Evolutionary conservation across 2,113 vertebrate species (phyloP).

Genomic region (Eubucco bourcierii): DNA sequence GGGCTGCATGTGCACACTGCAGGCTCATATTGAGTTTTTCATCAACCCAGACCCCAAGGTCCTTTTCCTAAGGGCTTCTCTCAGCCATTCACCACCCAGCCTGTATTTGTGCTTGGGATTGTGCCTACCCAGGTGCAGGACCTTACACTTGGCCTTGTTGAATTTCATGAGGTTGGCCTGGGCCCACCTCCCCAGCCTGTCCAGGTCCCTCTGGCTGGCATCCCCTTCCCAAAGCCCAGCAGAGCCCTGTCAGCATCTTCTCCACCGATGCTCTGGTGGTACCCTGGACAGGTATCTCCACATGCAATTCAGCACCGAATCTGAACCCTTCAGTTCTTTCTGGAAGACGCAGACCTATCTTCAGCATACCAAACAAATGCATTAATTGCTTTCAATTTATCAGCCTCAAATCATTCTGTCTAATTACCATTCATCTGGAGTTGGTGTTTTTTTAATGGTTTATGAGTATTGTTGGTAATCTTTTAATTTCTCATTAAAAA

Average conservation of each 20-base stretch:
- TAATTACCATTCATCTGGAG: conserved; percentile 79
- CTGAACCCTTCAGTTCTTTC: conserved; percentile 43
- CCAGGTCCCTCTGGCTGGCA: too few species aligned
- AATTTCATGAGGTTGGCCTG: too few species aligned
- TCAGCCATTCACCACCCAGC: too few species aligned
- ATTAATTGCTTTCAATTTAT: conserved; percentile 80
- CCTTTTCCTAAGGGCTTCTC: too few species aligned
- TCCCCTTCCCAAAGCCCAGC: neutral
- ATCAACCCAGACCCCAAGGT: too few species aligned
- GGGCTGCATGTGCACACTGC: too few species aligned
- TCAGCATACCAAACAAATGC: conserved; percentile 72
- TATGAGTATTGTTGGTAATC: conserved; percentile 79
- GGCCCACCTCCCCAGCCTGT: too few species aligned
- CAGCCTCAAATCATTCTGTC: conserved; percentile 71
- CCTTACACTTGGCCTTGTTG: too few species aligned
- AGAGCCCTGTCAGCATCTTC: neutral
- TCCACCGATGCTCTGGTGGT: neutral
- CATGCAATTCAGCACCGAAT: neutral
- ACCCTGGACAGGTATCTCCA: neutral
- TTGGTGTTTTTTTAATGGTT: conserved; percentile 77
- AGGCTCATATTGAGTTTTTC: too few species aligned
- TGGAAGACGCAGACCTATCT: conserved; percentile 70
- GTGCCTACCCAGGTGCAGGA: too few species aligned
- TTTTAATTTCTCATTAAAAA: conserved; percentile 82
- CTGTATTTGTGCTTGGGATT: too few species aligned